Percentiles rank a stretch among this genome's conserved stretches.
phyloP scores from a whole-genome alignment of 1,140 invertebrate genomes.

The Dysdera silvatica region DNA sequence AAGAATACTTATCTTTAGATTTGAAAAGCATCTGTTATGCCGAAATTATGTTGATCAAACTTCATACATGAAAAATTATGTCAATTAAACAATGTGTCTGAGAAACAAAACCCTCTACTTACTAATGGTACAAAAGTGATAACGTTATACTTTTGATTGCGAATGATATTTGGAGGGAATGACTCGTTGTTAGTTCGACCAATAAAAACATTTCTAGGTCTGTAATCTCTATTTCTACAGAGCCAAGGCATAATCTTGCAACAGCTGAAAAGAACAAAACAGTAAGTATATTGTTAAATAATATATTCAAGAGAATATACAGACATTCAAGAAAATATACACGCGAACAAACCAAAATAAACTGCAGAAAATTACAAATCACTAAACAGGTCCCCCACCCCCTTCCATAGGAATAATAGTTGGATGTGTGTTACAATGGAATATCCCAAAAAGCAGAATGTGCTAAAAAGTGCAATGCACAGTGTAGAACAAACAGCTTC shows the following conservation, averaged over 20 bases:
- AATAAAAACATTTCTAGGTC: constrained; percentile 48
- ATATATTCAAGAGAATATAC: too few species aligned
- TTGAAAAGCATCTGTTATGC: background rate
- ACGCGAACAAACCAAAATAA: too few species aligned
- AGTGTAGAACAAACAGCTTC: too few species aligned
- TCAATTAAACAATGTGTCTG: too few species aligned
- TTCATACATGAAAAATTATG: background rate
- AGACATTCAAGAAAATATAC: too few species aligned
- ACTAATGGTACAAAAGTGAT: constrained; percentile 96
- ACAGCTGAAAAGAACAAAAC: constrained; percentile 5
- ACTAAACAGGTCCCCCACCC: too few species aligned
- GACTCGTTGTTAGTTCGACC: constrained; percentile 50
- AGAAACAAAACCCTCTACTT: constrained; percentile 33
- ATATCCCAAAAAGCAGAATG: too few species aligned
- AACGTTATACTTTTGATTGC: constrained; percentile 98
- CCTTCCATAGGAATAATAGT: too few species aligned
- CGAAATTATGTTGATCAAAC: background rate
- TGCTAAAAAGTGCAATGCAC: too few species aligned
- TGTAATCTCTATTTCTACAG: constrained; percentile 43
- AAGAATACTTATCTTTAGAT: background rate
- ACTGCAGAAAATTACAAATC: too few species aligned
- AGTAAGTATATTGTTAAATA: background rate
- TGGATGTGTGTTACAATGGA: too few species aligned
- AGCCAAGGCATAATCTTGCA: constrained; percentile 19
- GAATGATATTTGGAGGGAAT: constrained; percentile 90